These are phyloP conservation scores for Molossus molossus DNA, from an alignment of 2,797 vertebrate genomes.

Conservation along the genomic window DNA sequence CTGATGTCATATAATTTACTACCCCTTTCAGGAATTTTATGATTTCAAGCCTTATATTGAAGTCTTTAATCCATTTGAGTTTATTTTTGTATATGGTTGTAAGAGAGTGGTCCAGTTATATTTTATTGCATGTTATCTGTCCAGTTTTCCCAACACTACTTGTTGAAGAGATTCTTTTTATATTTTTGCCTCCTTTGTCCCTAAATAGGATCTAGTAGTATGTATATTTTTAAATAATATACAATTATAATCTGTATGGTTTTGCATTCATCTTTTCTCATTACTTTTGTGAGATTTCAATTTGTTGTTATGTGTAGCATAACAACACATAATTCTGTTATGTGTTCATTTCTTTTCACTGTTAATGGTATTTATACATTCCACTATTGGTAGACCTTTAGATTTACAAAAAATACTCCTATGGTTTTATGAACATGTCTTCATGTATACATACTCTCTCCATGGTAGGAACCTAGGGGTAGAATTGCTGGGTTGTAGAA, in stretches of 20 bases:
- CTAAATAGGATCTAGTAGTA: background rate
- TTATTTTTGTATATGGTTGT: background rate
- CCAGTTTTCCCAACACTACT: background rate
- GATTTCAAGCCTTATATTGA: background rate
- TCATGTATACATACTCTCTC: background rate
- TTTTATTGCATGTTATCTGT: background rate
- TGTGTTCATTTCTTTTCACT: constrained; percentile 45
- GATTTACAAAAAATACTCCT: background rate
- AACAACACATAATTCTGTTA: background rate
- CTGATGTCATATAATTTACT: background rate
- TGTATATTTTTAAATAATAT: background rate
- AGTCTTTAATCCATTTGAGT: background rate
- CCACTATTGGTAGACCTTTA: background rate
- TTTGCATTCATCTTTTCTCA: constrained; percentile 32
- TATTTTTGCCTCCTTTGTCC: background rate
- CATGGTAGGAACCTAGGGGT: background rate
- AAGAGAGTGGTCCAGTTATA: background rate
- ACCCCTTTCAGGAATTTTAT: background rate
- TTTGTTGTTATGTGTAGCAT: too few relatives aligned
- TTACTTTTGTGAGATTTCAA: constrained; percentile 11
- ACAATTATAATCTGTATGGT: background rate
- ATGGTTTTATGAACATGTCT: background rate
- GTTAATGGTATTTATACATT: constrained; percentile 32
- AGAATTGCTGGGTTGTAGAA: background rate
- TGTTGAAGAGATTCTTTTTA: background rate